phyloP scores from a whole-genome alignment of 2,797 vertebrate genomes.

The Leuciscus waleckii region DNA sequence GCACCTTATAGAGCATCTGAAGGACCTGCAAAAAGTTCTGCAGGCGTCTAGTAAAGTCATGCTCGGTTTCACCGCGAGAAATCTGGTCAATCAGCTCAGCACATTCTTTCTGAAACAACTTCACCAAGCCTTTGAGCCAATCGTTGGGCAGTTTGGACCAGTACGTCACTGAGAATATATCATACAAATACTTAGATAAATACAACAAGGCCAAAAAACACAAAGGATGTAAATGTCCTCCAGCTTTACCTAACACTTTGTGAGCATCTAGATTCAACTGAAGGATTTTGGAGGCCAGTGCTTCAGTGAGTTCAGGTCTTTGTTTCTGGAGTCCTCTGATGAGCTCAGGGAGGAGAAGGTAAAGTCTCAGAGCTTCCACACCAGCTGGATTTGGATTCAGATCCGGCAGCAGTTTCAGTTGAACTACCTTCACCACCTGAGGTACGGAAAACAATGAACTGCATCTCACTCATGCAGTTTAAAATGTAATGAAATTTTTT shows the following conservation, averaged over 20 bases:
- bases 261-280: conserved; percentile 48
- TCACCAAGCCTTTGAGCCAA: conserved; percentile 38
- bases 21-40: neutral
- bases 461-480: neutral
- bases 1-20: conserved; percentile 50
- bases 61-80: neutral
- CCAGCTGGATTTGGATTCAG: conserved; percentile 59
- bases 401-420: conserved; percentile 56
- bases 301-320: conserved; percentile 23
- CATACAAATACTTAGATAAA: neutral
- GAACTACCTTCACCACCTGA: conserved; percentile 68
- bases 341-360: conserved; percentile 75
- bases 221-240: neutral
- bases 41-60: neutral
- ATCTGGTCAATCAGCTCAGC: conserved; percentile 18
- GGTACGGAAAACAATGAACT: neutral
- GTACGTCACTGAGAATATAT: conserved; percentile 42
- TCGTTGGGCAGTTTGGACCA: conserved; percentile 45
- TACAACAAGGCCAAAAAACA: neutral
- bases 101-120: conserved; percentile 26
- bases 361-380: conserved; percentile 73
- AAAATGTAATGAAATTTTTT: neutral
- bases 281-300: conserved; percentile 61
- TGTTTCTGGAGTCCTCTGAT: conserved; percentile 46
- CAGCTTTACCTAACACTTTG: conserved; percentile 68